Base-by-base conservation (phyloP, 1,140 invertebrate species). In the Hydropsyche tenuis region DNA sequence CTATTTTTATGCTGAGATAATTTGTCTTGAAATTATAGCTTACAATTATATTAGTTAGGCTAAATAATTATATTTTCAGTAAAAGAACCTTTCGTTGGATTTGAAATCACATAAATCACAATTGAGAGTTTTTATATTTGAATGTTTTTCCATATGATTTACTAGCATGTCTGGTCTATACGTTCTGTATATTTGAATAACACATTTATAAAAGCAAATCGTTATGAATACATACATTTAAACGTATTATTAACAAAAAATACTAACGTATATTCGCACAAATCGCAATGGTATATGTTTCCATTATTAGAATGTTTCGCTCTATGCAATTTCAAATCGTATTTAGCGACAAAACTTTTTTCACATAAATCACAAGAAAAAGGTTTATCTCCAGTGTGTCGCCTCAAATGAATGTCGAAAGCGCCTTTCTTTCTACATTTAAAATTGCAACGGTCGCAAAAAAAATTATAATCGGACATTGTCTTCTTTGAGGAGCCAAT, bases 381-480 rank as follows among this genome's bases (percentile, higher is more conserved):
- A n/a, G n/a, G n/a, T n/a, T n/a, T n/a, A n/a, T n/a, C n/a, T n/a
- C n/a, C n/a, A n/a, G n/a, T n/a, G n/a, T n/a, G n/a, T n/a, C n/a
- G n/a, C n/a, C n/a, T n/a, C n/a, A n/a, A n/a, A n/a, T n/a, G n/a
- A n/a, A n/a, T n/a, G n/a, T n/a, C n/a, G n/a, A n/a, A n/a, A n/a
- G n/a, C n/a, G 11, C 71, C 45, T 23, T 53, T 60, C 20, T 76
- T 73, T 25, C 48, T 69, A 12, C 65, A 76, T 43, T 65, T 73
- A 30, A 76, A 76, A 14, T 76, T 68, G 37, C 75, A 76, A 18
- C 48, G 62, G 16, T 76, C 75, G 43, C 75, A 76, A 27, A 70
- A 76, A 20, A 73, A 76, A 30, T 65, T 76, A 23, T 48, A 76
- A 16, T 73, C 75, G 0, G 42, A 22, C 0, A 37, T 56, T 14